Percentiles rank a stretch among this genome's conserved stretches.
Evolutionary conservation across 1,140 invertebrate species (phyloP).

Genomic region (Andrena cerasifolii): DNA sequence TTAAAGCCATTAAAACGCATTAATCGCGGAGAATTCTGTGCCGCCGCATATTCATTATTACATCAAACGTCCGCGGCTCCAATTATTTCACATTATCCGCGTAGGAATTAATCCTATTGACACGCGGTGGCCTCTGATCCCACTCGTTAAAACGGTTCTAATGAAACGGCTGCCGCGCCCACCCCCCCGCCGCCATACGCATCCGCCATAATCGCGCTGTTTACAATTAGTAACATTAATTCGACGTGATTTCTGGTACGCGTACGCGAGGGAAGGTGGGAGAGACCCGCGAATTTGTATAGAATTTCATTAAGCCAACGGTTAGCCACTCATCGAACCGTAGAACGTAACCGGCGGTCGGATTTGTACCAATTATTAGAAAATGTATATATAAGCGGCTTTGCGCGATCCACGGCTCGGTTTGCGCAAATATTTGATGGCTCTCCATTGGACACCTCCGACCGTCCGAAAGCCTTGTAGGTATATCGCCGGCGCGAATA

Average conservation of each 20-base stretch:
- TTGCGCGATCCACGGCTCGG: constrained; percentile 54
- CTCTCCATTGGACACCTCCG: constrained; percentile 67
- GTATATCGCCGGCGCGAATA: constrained; percentile 31
- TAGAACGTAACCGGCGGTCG: constrained; percentile 69
- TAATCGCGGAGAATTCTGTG: constrained; percentile 18
- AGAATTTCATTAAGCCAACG: constrained; percentile 70
- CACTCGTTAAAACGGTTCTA: constrained; percentile 60
- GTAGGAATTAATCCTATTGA: constrained; percentile 68
- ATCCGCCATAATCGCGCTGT: constrained; percentile 63
- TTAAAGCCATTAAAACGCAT: constrained; percentile 38
- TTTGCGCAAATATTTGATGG: constrained; percentile 67
- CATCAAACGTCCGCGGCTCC: constrained; percentile 48
- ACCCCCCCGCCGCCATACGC: constrained; percentile 18
- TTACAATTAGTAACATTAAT: constrained; percentile 71
- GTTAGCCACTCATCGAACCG: constrained; percentile 68
- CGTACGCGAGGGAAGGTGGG: constrained; percentile 47
- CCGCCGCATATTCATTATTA: constrained; percentile 37
- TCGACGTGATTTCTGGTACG: constrained; percentile 64
- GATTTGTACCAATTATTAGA: constrained; percentile 71
- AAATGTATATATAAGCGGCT: constrained; percentile 65
- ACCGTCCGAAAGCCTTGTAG: constrained; percentile 50
- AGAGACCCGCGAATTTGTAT: constrained; percentile 59
- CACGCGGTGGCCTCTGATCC: constrained; percentile 59
- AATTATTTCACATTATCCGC: constrained; percentile 64
- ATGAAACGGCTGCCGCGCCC: constrained; percentile 55